These are phyloP conservation scores for Neoitamus cyanurus DNA, from an alignment of 2,888 invertebrate genomes.

Conservation along the genomic window DNA sequence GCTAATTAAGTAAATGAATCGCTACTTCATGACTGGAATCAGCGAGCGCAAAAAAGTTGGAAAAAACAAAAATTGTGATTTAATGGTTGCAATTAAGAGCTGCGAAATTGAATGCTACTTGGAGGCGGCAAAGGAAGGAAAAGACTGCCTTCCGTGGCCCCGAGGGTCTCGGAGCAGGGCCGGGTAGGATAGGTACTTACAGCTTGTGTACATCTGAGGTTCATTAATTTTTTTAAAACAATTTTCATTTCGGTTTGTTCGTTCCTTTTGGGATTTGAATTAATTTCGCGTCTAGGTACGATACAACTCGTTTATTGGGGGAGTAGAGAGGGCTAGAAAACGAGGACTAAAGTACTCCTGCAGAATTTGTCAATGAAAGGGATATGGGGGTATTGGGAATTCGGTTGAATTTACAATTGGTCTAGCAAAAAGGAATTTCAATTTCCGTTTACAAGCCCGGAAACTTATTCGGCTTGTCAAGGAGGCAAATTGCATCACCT, in stretches of 20 bases:
- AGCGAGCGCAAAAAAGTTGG: neutral
- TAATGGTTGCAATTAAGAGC: conserved; percentile 40
- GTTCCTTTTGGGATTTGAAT: neutral
- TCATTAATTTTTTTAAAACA: neutral
- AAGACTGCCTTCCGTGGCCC: neutral
- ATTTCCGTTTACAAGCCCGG: neutral
- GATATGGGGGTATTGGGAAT: neutral
- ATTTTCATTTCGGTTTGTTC: neutral
- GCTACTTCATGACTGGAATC: conserved; percentile 33
- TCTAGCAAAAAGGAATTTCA: neutral
- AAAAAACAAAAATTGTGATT: conserved; percentile 36
- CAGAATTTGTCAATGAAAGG: neutral
- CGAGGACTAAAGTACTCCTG: neutral
- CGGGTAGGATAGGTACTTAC: neutral
- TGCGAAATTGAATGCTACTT: conserved; percentile 37
- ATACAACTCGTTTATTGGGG: neutral
- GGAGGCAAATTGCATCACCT: neutral
- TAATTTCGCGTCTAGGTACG: neutral
- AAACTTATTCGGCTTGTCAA: neutral
- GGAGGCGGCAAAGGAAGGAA: neutral
- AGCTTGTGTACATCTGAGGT: neutral
- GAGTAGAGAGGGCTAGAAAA: neutral
- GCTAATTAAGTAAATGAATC: conserved; percentile 32
- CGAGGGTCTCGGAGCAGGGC: neutral
- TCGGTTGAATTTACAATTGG: neutral